phyloP scores from a whole-genome alignment of 2,888 invertebrate genomes.

The Dicyrtoma fusca region DNA sequence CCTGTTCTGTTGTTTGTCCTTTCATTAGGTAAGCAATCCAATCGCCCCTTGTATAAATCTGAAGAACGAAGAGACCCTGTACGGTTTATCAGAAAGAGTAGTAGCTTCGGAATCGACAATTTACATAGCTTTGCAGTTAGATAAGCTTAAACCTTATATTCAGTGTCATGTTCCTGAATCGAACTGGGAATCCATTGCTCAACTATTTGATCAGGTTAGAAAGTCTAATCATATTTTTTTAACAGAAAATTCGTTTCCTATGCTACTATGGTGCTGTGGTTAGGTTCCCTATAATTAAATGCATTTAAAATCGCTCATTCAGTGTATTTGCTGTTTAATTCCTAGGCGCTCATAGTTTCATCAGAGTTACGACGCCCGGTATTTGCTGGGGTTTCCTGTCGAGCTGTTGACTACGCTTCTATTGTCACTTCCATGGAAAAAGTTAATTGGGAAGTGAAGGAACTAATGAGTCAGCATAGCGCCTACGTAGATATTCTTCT shows the following conservation, averaged over 20 bases:
- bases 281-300: no score
- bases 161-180: slow-evolving; percentile 75
- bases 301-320: not conserved
- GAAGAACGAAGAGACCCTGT: slow-evolving; percentile 71
- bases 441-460: slow-evolving; percentile 89
- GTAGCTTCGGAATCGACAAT: slow-evolving; percentile 92
- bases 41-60: slow-evolving; percentile 58
- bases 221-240: slow-evolving; percentile 61
- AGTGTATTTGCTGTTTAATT: not conserved
- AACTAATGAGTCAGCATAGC: slow-evolving; percentile 93
- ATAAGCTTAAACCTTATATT: slow-evolving; percentile 79
- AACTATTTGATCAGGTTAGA: slow-evolving; percentile 66
- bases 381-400: slow-evolving; percentile 82
- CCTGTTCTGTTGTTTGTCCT: not conserved
- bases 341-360: slow-evolving; percentile 72
- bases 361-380: slow-evolving; percentile 79
- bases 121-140: slow-evolving; percentile 85
- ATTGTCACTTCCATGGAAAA: slow-evolving; percentile 79
- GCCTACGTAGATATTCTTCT: slow-evolving; percentile 80
- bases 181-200: slow-evolving; percentile 66
- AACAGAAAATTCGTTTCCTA: no score
- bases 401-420: slow-evolving; percentile 75
- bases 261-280: slow-evolving; percentile 19
- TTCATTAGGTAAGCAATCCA: slow-evolving; percentile 22
- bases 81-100: slow-evolving; percentile 81